Percentiles rank a stretch among this genome's conserved stretches.
Evolutionary conservation across 2,888 invertebrate species (phyloP).

Genomic region (Kuschelorhynchus macadamiae): DNA sequence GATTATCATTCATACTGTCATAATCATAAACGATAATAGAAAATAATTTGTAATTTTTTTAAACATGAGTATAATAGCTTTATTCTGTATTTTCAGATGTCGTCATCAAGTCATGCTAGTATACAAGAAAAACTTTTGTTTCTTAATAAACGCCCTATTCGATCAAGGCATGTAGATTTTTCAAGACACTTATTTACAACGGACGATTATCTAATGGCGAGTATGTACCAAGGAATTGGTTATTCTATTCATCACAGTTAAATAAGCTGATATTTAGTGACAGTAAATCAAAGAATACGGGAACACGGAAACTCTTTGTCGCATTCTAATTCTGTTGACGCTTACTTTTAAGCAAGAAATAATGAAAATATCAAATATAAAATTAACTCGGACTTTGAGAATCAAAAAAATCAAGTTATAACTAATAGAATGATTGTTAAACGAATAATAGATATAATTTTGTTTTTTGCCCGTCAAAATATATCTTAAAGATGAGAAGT

Average conservation of each 20-base stretch:
- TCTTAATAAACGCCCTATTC: not conserved
- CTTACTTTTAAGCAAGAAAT: no score
- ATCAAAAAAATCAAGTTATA: no score
- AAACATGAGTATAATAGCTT: no score
- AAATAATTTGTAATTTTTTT: no score
- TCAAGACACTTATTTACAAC: not conserved
- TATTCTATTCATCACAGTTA: not conserved
- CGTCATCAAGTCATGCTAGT: not conserved
- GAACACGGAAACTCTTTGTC: no score
- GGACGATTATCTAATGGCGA: not conserved
- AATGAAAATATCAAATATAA: no score
- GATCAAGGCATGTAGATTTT: not conserved
- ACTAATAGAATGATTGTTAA: no score
- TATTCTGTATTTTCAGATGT: not conserved
- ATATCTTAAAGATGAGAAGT: no score
- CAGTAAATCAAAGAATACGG: not conserved
- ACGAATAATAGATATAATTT: not conserved
- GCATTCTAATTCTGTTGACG: no score
- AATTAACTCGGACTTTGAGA: no score
- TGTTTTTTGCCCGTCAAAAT: not conserved
- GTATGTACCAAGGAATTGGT: conserved; percentile 3
- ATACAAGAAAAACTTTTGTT: conserved; percentile 4
- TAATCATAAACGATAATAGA: no score
- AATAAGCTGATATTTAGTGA: conserved; percentile 1
- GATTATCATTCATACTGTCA: no score